Evolutionary conservation across 2,113 vertebrate species (phyloP).

Genomic region (Nanger granti): DNA sequence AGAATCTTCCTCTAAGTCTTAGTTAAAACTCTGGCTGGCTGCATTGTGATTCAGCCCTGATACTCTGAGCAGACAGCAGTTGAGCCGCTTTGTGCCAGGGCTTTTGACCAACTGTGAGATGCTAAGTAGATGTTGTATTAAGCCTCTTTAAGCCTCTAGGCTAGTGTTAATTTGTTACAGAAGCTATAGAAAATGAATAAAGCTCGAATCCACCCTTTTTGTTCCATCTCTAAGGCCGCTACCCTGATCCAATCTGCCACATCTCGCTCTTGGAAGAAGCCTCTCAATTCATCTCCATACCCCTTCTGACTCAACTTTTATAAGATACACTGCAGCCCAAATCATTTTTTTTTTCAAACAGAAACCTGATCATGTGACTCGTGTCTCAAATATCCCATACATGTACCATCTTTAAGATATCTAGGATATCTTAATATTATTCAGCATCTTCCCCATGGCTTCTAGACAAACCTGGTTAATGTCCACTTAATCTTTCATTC

Average conservation of each 20-base stretch:
- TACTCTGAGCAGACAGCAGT: background rate
- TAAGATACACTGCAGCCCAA: background rate
- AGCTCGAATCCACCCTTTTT: background rate
- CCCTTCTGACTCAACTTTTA: background rate
- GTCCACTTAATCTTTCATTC: background rate
- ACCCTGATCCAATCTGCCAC: background rate
- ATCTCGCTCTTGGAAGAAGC: background rate
- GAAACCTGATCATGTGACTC: background rate
- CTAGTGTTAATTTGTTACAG: background rate
- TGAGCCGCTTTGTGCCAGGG: background rate
- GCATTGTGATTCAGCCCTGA: background rate
- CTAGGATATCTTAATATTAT: background rate
- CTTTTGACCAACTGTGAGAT: background rate
- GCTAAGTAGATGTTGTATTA: rapidly evolving
- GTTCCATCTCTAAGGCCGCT: background rate
- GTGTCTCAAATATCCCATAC: background rate
- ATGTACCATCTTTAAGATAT: background rate
- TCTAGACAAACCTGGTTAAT: background rate
- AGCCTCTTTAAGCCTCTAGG: background rate
- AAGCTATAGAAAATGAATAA: background rate
- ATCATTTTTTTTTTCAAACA: background rate
- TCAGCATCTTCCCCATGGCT: background rate
- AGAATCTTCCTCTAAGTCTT: background rate
- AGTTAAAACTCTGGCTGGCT: background rate
- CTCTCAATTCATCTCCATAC: background rate